Evolutionary conservation across 2,888 invertebrate genomes (phyloP).

Genomic region (Ornithoptera alexandrae): DNA sequence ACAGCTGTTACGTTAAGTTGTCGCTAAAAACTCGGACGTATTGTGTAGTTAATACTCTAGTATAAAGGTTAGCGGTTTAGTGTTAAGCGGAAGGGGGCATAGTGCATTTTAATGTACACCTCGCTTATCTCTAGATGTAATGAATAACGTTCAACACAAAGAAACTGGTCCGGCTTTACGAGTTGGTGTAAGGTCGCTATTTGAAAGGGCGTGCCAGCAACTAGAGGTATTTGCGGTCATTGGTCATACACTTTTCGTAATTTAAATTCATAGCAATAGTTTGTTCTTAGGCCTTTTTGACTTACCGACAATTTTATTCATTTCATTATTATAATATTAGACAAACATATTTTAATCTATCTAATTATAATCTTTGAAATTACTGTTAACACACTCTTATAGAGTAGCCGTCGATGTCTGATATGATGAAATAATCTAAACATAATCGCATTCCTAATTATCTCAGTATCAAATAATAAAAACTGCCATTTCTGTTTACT

Average conservation of each 20-base stretch:
- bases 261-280: slow-evolving; percentile 27
- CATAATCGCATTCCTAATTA: no score
- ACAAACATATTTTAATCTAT: not conserved
- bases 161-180: slow-evolving; percentile 52
- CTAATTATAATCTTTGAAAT: no score
- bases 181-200: slow-evolving; percentile 65
- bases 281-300: not conserved
- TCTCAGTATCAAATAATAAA: no score
- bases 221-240: slow-evolving; percentile 50
- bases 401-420: no score
- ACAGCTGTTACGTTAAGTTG: slow-evolving; percentile 2
- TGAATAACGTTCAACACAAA: slow-evolving; percentile 48
- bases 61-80: slow-evolving; percentile 15
- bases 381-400: no score
- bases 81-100: slow-evolving; percentile 29
- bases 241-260: slow-evolving; percentile 42
- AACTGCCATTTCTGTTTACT: not conserved
- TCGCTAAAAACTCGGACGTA: slow-evolving; percentile 15
- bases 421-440: no score
- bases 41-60: not conserved
- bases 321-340: not conserved
- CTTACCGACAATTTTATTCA: not conserved
- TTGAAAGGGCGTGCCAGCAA: slow-evolving; percentile 65
- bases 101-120: slow-evolving; percentile 28
- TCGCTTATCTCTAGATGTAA: slow-evolving; percentile 22